Evolutionary conservation across 2,113 vertebrate genomes (phyloP).

Genomic region (Leuciscus idus): DNA sequence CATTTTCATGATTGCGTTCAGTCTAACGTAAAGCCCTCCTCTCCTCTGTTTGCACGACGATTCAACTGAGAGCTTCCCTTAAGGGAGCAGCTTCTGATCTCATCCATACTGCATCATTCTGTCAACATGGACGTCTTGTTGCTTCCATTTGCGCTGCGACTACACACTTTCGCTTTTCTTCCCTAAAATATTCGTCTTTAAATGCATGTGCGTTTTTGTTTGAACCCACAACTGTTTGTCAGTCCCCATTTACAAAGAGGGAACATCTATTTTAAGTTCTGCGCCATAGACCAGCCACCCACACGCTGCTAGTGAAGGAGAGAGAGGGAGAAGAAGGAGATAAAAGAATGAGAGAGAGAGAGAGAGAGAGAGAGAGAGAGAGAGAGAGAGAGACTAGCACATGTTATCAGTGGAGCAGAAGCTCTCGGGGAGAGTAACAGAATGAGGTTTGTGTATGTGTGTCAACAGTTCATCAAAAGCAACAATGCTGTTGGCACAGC

Average conservation of each 20-base stretch:
- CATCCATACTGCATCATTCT: slow-evolving; percentile 59
- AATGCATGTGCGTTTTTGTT: slow-evolving; percentile 58
- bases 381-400: slow-evolving; percentile 66
- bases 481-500: slow-evolving; percentile 48
- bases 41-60: neutral
- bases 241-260: slow-evolving; percentile 67
- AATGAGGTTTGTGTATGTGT: slow-evolving; percentile 4
- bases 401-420: slow-evolving; percentile 51
- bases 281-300: slow-evolving; percentile 69
- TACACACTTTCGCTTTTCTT: slow-evolving; percentile 20
- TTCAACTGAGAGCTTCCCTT: slow-evolving; percentile 34
- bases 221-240: slow-evolving; percentile 62
- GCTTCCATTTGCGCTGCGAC: slow-evolving; percentile 31
- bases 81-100: slow-evolving; percentile 36
- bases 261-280: slow-evolving; percentile 78
- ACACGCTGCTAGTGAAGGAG: slow-evolving; percentile 64
- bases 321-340: slow-evolving; percentile 9
- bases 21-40: slow-evolving; percentile 34
- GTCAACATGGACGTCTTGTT: slow-evolving; percentile 49
- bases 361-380: slow-evolving; percentile 1
- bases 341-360: slow-evolving; percentile 6
- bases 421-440: neutral
- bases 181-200: slow-evolving; percentile 64
- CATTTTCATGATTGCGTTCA: slow-evolving; percentile 39
- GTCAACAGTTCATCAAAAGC: slow-evolving; percentile 58